Evolutionary conservation across 2,888 invertebrate species (phyloP).

Genomic region (Folsomia manolachei): DNA sequence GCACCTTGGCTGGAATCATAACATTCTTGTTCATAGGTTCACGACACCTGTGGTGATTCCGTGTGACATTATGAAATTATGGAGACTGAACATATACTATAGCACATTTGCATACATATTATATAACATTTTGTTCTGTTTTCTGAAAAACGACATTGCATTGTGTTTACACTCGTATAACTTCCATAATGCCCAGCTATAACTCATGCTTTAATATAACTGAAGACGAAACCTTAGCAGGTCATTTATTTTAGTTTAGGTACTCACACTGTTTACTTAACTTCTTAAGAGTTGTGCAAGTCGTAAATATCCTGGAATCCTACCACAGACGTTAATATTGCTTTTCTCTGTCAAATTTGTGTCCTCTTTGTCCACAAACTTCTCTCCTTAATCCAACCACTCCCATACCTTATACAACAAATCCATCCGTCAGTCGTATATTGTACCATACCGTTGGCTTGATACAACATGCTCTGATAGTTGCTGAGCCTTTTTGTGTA

Average conservation of each 20-base stretch:
- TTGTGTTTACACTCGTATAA: no score
- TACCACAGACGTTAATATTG: constrained; percentile 33
- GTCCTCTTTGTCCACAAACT: neutral
- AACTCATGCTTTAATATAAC: neutral
- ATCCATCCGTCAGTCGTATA: no score
- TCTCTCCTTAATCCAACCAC: no score
- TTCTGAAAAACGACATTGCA: neutral
- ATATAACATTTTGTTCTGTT: neutral
- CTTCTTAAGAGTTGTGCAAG: neutral
- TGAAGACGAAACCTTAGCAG: neutral
- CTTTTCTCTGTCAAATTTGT: constrained; percentile 21
- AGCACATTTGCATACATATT: neutral
- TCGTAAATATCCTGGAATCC: constrained; percentile 29
- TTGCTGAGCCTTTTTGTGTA: no score
- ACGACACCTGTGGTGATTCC: constrained; percentile 15
- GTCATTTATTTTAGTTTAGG: constrained; percentile 10
- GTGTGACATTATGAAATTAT: constrained; percentile 13
- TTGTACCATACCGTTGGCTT: no score
- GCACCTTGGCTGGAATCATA: neutral
- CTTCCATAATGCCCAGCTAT: neutral
- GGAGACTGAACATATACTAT: neutral
- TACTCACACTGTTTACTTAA: neutral
- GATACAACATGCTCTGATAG: no score
- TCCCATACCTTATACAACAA: neutral
- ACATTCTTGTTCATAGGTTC: constrained; percentile 7